Evolutionary conservation across 2,113 vertebrate genomes (phyloP), one percentile per base, ranked within the genome.

Genomic region (Macquaria ambigua): DNA sequence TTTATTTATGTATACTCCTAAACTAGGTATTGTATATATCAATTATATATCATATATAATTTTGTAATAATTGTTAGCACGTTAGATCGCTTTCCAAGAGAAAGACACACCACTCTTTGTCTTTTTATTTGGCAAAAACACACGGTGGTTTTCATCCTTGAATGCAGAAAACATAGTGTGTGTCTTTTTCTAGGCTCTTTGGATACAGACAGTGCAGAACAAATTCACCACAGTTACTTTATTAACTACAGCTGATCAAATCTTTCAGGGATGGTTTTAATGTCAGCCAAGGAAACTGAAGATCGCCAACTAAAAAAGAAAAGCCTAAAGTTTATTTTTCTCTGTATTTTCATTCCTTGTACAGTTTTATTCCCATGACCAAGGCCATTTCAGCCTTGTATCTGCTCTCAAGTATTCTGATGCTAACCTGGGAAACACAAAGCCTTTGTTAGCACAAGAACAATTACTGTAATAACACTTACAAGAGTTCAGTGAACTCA

Each of bases 191-290:
- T 34, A 0, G 8, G 11, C 15, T 70, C 28, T 66, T 53, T 67
- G 67, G 39, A 55, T 71, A 37, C 59, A 34, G 34, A 39, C 48
- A 11, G 18, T 1, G 12, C 18, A 52, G 23, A 74, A 50, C 61
- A 39, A 41, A 79, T 79, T 41, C 25, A 74, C 48, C 63, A 34
- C 11, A 71, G 59, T 56, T n/a, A 64, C 20, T 79, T 75, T 71
- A 74, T 74, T 62, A 56, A 74, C 23, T 34, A 41, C 76, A 79
- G 63, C 63, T 83, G 85, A 83, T 66, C 43, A 79, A 77, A 75
- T 75, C 37, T 48, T 70, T 76, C 48, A 76, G 64, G 31, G 72
- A 64, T 63, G 63, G 48, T 56, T 80, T 80, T n/a, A 62, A 28
- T 64, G 56, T 71, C 72, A 58, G 63, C 56, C 34, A 69, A 56